Evolutionary conservation across 1,140 invertebrate genomes (phyloP), one percentile per base, ranked within the genome.

Genomic region (Phortica variegata): DNA sequence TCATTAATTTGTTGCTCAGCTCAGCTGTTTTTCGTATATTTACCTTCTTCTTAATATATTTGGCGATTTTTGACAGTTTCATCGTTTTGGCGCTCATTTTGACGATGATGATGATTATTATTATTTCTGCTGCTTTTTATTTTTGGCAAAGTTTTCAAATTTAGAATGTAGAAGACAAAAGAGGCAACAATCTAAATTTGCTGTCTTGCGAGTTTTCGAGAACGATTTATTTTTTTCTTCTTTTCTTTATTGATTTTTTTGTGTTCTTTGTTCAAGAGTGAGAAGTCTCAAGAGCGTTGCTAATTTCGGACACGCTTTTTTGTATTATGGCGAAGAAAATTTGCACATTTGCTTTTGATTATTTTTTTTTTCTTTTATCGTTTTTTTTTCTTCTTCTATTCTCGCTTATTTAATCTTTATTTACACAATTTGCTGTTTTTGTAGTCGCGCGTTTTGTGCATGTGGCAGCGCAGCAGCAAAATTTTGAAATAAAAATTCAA

Each of bases 31-130:
- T 33, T 36, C 31, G 26, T 54, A 18, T 43, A 59, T 58, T 73
- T 73, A 75, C 73, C 73, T 73, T 75, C 54, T 73, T 69, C 56
- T 70, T 70, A 47, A 75, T 73, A 43, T 75, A 75, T 70, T 72
- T 75, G 40, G 70, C 73, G 58, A 75, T 62, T 73, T 73, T 73
- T 26, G 65, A 58, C 39, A 75, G 42, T 57, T 75, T 75, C 42
- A 72, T 70, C 40, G 69, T 52, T 50, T 75, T 75, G 46, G 57
- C 71, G 54, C 61, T 74, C 68, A 74, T 66, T 63, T 56, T 75
- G 56, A 48, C 46, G 31, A 43, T 41, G 51, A 40, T 15, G 48
- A 41, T 52, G 16, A 31, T 37, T 13, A 39, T 36, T 17, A n/a
- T 10, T 43, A 29, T 40, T 54, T n/a, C n/a, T n/a, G n/a, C n/a